A percentile compares a stretch with the other conserved stretches of the same genome.
These are phyloP conservation scores for Poecilia gillii DNA, from an alignment of 2,797 vertebrate species.

Conservation along the genomic window DNA sequence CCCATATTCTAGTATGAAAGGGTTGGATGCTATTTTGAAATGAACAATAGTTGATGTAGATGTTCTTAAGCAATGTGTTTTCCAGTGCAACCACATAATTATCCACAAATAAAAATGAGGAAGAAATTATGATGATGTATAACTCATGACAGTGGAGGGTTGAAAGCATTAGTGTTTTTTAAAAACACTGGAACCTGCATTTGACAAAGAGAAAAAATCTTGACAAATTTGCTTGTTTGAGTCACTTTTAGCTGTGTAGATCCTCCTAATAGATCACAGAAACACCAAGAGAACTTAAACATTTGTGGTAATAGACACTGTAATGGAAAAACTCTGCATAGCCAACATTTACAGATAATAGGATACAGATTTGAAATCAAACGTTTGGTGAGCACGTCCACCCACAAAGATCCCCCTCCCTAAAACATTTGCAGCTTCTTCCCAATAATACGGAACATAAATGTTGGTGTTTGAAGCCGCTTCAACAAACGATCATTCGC, in stretches of 20 bases:
- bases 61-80: background rate
- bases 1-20: background rate
- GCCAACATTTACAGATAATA: conserved; percentile 6
- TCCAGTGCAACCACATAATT: background rate
- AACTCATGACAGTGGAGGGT: background rate
- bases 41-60: background rate
- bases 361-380: conserved; percentile 13
- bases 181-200: background rate
- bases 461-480: background rate
- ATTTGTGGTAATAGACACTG: background rate
- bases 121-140: background rate
- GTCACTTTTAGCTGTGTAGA: background rate
- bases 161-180: background rate
- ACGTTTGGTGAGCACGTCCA: background rate
- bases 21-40: background rate
- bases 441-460: conserved; percentile 6
- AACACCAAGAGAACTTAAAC: background rate
- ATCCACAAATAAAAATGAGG: background rate
- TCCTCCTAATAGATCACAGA: background rate
- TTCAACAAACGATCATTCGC: background rate
- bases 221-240: conserved; percentile 1
- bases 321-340: background rate
- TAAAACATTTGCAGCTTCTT: conserved; percentile 2
- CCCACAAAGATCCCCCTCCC: background rate
- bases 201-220: background rate